Evolutionary conservation across 2,113 vertebrate species (phyloP), one percentile per base, ranked within the genome.

Genomic region (Grammomys dolichurus): DNA sequence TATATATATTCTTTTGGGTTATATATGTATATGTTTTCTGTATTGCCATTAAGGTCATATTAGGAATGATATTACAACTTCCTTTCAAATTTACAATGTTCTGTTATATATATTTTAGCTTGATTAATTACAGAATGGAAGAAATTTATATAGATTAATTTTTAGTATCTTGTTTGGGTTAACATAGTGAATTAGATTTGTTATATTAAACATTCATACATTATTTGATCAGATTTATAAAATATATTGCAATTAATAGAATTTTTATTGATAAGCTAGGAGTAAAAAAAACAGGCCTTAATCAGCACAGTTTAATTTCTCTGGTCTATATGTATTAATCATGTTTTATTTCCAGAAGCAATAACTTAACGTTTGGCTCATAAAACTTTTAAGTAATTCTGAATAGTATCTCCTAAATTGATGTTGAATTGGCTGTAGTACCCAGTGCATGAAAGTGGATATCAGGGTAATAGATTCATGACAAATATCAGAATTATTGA

Each of bases 121-220:
- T 78, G 9, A 63, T 58, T 85, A 12, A 80, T 92, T 48, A 93
- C 82, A 33, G 36, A 85, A 94, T 78, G 7, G 90, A 94, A 84
- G 14, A 91, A 58, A 91, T 85, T 14, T 82, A n/a, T 67, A 73
- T 13, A 26, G 24, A 90, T 58, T 84, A 92, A 10, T 51, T 46
- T 48, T 89, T 78, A 87, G 2, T 58, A 65, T 33, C 28, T 65
- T 80, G 19, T 96, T 89, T 67, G 12, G 2, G 8, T 72, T 95
- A 70, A 82, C 26, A 76, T 3, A 36, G 4, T 73, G 31, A 51
- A 31, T 12, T 88, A 26, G 75, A n/a, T 72, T 75, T 16, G 46
- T 72, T 94, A 76, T 86, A 26, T 73, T 93, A 95, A 90, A 92
- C 14, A 88, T 73, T 70, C 86, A 63, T 73, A 65, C 3, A 9